phyloP scores from a whole-genome alignment of 2,888 invertebrate genomes.

The Pristionchus fissidentatus region DNA sequence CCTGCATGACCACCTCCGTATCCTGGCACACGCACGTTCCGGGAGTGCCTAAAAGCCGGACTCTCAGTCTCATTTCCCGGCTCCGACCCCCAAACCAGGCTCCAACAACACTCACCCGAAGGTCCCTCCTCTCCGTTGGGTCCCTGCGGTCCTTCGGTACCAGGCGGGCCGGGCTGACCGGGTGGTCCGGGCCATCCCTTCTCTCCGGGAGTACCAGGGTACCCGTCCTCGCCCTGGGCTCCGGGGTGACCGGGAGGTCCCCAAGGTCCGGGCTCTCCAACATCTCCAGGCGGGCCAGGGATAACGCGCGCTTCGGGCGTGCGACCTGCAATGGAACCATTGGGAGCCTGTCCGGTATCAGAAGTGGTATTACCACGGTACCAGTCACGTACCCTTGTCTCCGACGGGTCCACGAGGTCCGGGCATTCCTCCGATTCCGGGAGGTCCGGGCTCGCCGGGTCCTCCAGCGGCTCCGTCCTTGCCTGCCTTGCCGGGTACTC shows the following conservation, averaged over 20 bases:
- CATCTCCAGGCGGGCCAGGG: slow-evolving; percentile 73
- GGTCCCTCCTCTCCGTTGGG: slow-evolving; percentile 72
- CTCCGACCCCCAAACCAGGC: background rate
- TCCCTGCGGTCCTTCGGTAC: slow-evolving; percentile 67
- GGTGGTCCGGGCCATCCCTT: slow-evolving; percentile 75
- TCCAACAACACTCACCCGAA: too few relatives aligned
- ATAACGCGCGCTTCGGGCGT: slow-evolving; percentile 75
- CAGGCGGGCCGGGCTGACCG: slow-evolving; percentile 72
- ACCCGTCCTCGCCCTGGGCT: slow-evolving; percentile 72
- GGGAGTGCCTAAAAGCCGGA: slow-evolving; percentile 70
- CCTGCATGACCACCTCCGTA: slow-evolving; percentile 74
- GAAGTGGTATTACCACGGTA: background rate
- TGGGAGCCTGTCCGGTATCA: too few relatives aligned
- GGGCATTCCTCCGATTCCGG: slow-evolving; percentile 69
- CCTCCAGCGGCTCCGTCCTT: slow-evolving; percentile 68
- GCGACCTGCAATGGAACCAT: slow-evolving; percentile 51
- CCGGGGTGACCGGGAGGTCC: slow-evolving; percentile 70
- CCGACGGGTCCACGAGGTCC: slow-evolving; percentile 69
- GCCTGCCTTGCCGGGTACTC: slow-evolving; percentile 64
- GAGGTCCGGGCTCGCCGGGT: slow-evolving; percentile 68
- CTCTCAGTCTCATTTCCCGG: background rate
- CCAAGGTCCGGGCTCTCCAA: slow-evolving; percentile 72
- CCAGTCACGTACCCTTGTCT: slow-evolving; percentile 60
- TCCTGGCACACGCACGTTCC: slow-evolving; percentile 75
- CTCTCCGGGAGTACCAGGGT: slow-evolving; percentile 73